Base-by-base conservation (phyloP, 1,140 invertebrate genomes). In the Notospermus geniculatus region DNA sequence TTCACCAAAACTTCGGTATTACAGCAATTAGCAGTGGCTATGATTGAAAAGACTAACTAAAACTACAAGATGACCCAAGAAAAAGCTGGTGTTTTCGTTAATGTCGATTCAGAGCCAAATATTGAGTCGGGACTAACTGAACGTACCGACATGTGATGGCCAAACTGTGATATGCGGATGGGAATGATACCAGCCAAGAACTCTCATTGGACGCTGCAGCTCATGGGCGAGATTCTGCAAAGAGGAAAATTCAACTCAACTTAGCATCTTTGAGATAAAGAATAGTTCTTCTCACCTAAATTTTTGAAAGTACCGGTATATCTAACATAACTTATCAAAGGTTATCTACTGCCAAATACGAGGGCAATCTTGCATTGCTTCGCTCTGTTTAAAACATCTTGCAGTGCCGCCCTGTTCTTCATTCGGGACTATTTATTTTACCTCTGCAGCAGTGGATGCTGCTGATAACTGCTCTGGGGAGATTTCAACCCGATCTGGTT, bases 171-270 rank as follows among this genome's bases (percentile, higher is more conserved):
- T 93, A 71, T 93, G 91, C 27, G 91, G 91, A 82, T 94, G 91
- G 7, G 91, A 93, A 80, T 93, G 92, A 75, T 93, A 94, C 92
- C 92, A 94, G 22, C 92, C 91, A 57, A 93, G 80, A 43, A 94
- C 90, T 71, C 89, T 82, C 71, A 93, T 84, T 23, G 87, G 86
- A 88, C 90, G 32, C 23, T 76, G 53, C 17, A 80, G 63, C 53
- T 75, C 68, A 55, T 73, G 60, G 5, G 77, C 72, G 25, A 81
- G 64, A 36, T 36, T 36, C 32, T 36, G 15, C 4, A 36, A 36
- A 36, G 32, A 36, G 5, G 15, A 36, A 36, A 36, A 36, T 4
- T 7, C 15, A 15, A 36, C 4, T 7, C 15, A 36, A 15, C 15
- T 36, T 15, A 36, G 15, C 4, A 36, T 36, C 15, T 36, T 36